Base-by-base conservation (phyloP, 37 sponge, comb jelly and placozoan species). In the Geodia barretti region DNA sequence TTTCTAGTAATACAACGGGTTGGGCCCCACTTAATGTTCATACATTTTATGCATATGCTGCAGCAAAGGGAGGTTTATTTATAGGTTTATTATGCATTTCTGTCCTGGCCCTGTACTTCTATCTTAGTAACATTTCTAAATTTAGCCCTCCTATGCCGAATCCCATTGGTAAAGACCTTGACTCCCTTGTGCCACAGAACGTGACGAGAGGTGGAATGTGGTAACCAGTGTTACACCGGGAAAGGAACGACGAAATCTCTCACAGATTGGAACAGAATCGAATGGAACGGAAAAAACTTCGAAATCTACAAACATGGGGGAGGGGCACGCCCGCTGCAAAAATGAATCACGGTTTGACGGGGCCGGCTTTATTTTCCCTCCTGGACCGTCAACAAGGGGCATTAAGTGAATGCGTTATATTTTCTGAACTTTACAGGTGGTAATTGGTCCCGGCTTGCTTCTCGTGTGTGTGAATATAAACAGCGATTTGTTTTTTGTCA, bases 301-400 rank as follows among this genome's bases (percentile, higher is more conserved):
- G 58, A 72, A 9, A 83, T 94, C 1, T n/a, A n/a, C n/a, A n/a
- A n/a, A n/a, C n/a, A n/a, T n/a, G 64, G 42, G 1, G 76, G 78
- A 1, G 94, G 94, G 75, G 81, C 54, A 76, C 84, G 1, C 72
- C 63, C n/a, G 47, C 41, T 47, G 94, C 90, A 2, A 31, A 79
- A 0, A 62, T 30, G 67, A 63, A 90, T 28, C 64, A 82, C 20
- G 94, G 94, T 0, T 87, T 87, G 0, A 91, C 79, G 3, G 94
- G 87, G n/a, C n/a, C n/a, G n/a, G n/a, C 24, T 70, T 75, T 70
- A 33, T 90, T 66, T 90, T 94, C 59, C 88, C 87, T 40, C 94
- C 94, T 38, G 84, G 73, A n/a, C n/a, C 0, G 63, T 94, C 0
- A 69, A 77, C 1, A 73, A 70, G 31, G 47, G 31, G 20, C 85